Evolutionary conservation across 2,113 vertebrate genomes (phyloP).

Genomic region (Lepisosteus osseus): DNA sequence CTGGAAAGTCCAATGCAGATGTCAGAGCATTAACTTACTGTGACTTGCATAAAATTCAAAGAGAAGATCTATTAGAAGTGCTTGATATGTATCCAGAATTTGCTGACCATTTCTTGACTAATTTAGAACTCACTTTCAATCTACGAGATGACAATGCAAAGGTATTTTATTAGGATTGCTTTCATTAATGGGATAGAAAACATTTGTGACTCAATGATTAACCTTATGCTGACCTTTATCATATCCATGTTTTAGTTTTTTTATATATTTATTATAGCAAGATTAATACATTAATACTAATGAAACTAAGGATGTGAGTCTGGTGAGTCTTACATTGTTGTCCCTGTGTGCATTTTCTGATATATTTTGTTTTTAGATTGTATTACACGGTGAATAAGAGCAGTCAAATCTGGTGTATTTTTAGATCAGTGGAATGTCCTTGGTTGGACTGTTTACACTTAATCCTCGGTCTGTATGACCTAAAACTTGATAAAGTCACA

Average conservation of each 20-base stretch:
- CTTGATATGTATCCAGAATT: constrained; percentile 98
- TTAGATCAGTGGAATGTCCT: background rate
- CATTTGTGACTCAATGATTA: too few species aligned
- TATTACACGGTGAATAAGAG: background rate
- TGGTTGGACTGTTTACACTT: background rate
- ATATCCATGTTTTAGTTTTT: background rate
- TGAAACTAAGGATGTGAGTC: too few species aligned
- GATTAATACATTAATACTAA: too few species aligned
- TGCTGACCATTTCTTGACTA: constrained; percentile 90
- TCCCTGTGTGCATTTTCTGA: background rate
- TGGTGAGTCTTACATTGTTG: too few species aligned
- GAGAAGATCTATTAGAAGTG: constrained; percentile 93
- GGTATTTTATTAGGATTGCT: constrained; percentile 51
- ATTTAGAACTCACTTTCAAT: constrained; percentile 95
- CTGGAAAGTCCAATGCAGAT: constrained; percentile 93
- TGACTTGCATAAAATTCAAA: constrained; percentile 93
- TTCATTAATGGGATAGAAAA: too few species aligned
- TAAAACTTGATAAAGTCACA: background rate
- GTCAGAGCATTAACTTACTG: constrained; percentile 96
- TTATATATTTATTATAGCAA: too few species aligned
- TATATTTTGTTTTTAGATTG: constrained; percentile 1
- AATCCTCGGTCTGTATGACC: constrained; percentile 6
- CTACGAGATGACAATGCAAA: constrained; percentile 85
- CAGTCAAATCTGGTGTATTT: background rate
- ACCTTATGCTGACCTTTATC: background rate